Percentiles rank a stretch among this genome's conserved stretches.
Evolutionary conservation across 2,113 vertebrate species (phyloP).

Genomic region (Lagenorhynchus albirostris): DNA sequence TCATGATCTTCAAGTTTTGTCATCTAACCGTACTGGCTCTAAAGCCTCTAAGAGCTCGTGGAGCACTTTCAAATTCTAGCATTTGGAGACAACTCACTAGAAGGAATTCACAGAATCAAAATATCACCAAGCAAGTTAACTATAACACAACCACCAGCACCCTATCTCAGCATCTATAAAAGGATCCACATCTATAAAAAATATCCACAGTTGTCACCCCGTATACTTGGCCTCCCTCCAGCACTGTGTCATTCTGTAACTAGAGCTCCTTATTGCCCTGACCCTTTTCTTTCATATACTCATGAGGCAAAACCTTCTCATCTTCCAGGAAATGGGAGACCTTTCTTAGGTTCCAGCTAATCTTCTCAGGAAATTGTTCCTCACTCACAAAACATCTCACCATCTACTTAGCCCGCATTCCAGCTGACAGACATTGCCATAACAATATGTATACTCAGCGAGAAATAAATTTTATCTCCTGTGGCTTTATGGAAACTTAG

Average conservation of each 20-base stretch:
- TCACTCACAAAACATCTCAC: not conserved
- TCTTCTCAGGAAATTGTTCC: constrained; percentile 1
- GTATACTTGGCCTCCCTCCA: not conserved
- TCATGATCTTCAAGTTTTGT: not conserved
- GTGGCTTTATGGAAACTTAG: not conserved
- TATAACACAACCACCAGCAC: not conserved
- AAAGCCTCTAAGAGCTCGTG: not conserved
- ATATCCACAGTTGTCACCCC: not conserved
- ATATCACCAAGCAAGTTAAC: not conserved
- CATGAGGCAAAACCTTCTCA: not conserved
- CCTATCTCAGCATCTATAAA: constrained; percentile 35
- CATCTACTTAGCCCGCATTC: not conserved
- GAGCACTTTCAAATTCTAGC: not conserved
- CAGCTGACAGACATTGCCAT: not conserved
- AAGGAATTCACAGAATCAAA: constrained; percentile 33
- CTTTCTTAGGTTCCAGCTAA: not conserved
- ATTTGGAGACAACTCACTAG: not conserved
- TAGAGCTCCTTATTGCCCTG: not conserved
- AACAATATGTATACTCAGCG: not conserved
- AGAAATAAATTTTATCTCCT: not conserved
- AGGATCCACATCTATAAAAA: constrained; percentile 40
- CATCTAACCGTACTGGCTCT: not conserved
- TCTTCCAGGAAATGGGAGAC: not conserved
- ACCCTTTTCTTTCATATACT: not conserved
- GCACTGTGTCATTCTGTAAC: not conserved